phyloP scores from a whole-genome alignment of 1,140 invertebrate genomes.

The Panonychus citri region DNA sequence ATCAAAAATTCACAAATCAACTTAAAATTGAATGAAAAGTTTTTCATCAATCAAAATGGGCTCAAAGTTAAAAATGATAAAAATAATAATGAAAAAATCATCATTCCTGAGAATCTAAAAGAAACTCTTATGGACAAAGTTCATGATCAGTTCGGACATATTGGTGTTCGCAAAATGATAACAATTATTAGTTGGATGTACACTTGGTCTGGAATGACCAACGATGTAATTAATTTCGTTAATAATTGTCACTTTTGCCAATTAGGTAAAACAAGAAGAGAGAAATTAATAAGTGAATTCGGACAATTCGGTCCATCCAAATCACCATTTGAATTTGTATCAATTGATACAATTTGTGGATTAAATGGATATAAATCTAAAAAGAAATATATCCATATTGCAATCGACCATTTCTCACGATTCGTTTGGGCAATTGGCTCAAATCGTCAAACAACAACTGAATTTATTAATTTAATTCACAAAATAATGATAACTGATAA shows the following conservation, averaged over 20 bases:
- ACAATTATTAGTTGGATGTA: background rate
- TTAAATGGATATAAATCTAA: background rate
- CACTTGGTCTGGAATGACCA: background rate
- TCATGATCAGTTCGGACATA: background rate
- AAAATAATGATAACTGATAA: background rate
- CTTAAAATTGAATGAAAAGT: no score
- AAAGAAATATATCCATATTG: conserved; percentile 1
- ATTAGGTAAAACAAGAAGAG: background rate
- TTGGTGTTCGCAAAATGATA: background rate
- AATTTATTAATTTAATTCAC: conserved; percentile 1
- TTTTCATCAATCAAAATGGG: background rate
- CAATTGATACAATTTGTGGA: background rate
- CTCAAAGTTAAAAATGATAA: background rate
- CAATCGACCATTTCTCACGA: conserved; percentile 1
- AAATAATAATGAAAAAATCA: no score
- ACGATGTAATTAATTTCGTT: background rate
- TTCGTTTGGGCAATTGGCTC: conserved; percentile 4
- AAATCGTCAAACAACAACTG: background rate
- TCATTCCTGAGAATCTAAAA: background rate
- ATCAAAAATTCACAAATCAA: no score
- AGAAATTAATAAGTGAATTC: background rate
- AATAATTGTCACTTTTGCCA: background rate
- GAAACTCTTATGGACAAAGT: background rate
- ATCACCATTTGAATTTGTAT: background rate
- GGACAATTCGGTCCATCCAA: background rate